Percentiles rank a stretch among this genome's conserved stretches.
Evolutionary conservation across 2,888 invertebrate genomes (phyloP).

Genomic region (Metacarcinus magister): DNA sequence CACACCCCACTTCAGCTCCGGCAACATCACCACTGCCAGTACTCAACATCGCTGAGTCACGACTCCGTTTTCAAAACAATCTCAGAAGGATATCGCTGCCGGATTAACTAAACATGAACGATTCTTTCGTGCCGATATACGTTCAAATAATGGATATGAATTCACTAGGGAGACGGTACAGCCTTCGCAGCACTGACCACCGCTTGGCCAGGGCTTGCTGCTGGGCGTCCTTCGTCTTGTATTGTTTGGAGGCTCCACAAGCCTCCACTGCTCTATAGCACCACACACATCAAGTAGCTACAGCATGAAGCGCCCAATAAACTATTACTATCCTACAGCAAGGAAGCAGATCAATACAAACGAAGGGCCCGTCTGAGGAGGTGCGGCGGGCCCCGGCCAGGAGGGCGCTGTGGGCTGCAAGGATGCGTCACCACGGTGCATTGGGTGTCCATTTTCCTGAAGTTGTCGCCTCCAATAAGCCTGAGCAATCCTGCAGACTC

Average conservation of each 20-base stretch:
- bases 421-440: background rate
- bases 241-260: background rate
- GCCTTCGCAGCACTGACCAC: background rate
- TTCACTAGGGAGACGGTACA: background rate
- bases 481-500: background rate
- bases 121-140: background rate
- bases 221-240: background rate
- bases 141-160: background rate
- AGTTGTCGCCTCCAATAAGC: background rate
- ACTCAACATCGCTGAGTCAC: background rate
- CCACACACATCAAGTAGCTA: background rate
- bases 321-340: slow-evolving; percentile 5
- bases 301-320: slow-evolving; percentile 35
- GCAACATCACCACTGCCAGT: background rate
- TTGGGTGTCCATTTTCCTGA: background rate
- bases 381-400: background rate
- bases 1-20: background rate
- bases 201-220: background rate
- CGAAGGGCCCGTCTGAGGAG: background rate
- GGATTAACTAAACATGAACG: background rate
- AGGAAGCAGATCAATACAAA: slow-evolving; percentile 47
- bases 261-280: background rate
- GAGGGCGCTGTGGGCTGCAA: background rate
- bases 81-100: background rate
- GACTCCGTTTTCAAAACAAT: background rate